These are phyloP conservation scores for Choreutis nemorana DNA, from an alignment of 2,888 invertebrate genomes.

Conservation along the genomic window DNA sequence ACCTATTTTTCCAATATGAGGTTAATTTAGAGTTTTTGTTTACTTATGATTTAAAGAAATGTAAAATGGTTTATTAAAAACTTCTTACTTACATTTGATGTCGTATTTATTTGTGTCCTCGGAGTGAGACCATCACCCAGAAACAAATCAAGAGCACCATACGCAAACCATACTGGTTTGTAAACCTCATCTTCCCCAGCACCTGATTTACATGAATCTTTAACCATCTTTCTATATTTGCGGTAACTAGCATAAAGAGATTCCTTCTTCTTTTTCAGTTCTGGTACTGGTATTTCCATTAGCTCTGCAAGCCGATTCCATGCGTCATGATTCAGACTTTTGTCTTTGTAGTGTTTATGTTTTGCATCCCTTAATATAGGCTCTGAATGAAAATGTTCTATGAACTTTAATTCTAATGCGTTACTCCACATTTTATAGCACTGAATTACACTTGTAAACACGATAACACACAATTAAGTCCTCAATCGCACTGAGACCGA, in stretches of 20 bases:
- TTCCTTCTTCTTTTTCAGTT: constrained; percentile 12
- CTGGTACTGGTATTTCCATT: constrained; percentile 9
- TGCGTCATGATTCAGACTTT: constrained; percentile 7
- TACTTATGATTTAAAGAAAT: constrained; percentile 3
- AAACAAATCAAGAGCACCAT: constrained; percentile 12
- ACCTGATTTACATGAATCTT: constrained; percentile 11
- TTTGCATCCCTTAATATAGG: constrained; percentile 9
- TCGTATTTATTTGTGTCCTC: constrained; percentile 8
- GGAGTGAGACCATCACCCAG: constrained; percentile 6
- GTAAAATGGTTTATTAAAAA: constrained; percentile 4
- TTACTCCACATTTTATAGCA: constrained; percentile 6
- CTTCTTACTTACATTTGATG: constrained; percentile 7
- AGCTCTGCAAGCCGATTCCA: constrained; percentile 6
- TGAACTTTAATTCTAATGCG: constrained; percentile 8
- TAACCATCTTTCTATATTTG: constrained; percentile 7
- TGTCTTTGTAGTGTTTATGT: constrained; percentile 9
- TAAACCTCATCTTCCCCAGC: constrained; percentile 12
- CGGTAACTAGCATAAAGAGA: constrained; percentile 10
- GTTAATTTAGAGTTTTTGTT: constrained; percentile 6
- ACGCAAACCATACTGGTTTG: constrained; percentile 15
- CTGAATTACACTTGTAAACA: constrained; percentile 1
- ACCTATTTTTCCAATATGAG: constrained; percentile 7
- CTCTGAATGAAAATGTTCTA: constrained; percentile 7
- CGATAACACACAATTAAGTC: not conserved
- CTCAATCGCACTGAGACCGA: constrained; percentile 7